Conservation (phyloP, 2,797 vertebrate genomes). For the Lacerta viridis region DNA sequence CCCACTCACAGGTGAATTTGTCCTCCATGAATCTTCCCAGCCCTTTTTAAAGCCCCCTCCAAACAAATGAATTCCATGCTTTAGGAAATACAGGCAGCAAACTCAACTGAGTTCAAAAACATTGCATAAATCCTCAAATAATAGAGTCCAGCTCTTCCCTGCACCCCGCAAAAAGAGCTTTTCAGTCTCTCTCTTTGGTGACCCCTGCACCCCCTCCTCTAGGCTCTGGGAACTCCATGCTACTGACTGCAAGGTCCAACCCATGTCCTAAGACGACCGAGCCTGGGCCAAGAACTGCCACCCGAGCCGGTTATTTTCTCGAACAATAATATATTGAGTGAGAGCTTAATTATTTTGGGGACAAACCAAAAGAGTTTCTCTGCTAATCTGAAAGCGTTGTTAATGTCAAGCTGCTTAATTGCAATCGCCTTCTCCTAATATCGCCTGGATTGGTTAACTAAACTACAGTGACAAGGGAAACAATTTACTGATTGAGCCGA, state of each 20-base stretch:
- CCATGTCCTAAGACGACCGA: not conserved
- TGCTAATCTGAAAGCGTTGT: slow-evolving; percentile 28
- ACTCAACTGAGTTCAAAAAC: no score
- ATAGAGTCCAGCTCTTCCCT: no score
- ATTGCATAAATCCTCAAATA: no score
- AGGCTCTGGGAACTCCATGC: no score
- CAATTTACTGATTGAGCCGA: not conserved
- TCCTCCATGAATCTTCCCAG: not conserved
- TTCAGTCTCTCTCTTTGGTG: no score
- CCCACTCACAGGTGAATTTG: no score
- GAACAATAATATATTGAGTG: not conserved
- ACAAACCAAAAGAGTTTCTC: slow-evolving; percentile 15
- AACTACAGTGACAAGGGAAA: not conserved
- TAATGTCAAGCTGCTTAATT: slow-evolving; percentile 39
- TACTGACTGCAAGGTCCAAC: no score
- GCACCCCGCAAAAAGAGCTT: no score
- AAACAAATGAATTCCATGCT: not conserved
- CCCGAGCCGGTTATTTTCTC: not conserved
- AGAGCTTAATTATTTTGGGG: slow-evolving; percentile 30
- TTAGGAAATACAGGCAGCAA: not conserved
- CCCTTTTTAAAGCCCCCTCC: not conserved
- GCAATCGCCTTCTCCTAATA: not conserved
- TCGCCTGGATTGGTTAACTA: slow-evolving; percentile 11
- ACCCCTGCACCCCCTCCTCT: no score
- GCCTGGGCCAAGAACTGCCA: not conserved